Conservation (phyloP, 2,797 vertebrate genomes). For the Pangasius sanitwongsei region DNA sequence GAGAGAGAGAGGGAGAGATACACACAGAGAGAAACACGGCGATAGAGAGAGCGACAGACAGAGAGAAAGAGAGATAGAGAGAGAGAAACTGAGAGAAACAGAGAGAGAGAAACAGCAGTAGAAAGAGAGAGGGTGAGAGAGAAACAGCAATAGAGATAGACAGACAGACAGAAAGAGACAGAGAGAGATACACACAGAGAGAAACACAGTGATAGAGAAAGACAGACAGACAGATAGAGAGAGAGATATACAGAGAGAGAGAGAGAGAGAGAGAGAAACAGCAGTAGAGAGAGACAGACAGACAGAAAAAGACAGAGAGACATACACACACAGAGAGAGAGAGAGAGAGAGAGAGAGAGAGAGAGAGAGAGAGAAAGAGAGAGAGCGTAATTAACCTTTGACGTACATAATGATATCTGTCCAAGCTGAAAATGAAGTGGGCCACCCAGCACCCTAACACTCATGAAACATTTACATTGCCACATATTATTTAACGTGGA, state of each 20-base stretch:
- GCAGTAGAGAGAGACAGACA: constrained; percentile 17
- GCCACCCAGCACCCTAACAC: constrained; percentile 65
- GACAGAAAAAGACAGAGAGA: background rate
- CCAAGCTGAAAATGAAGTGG: constrained; percentile 69
- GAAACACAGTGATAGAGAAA: background rate
- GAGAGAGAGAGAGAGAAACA: background rate
- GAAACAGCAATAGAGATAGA: no score
- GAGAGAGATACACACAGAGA: no score
- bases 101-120: no score
- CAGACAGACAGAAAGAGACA: no score
- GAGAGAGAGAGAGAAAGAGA: constrained; percentile 36
- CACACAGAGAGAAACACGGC: background rate
- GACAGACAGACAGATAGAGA: constrained; percentile 26
- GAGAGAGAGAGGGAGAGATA: background rate
- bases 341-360: background rate
- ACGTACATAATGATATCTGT: constrained; percentile 74
- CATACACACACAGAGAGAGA: fast-evolving
- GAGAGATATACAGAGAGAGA: background rate
- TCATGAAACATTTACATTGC: constrained; percentile 76
- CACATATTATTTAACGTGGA: constrained; percentile 63
- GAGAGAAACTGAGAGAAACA: no score
- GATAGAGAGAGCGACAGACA: background rate
- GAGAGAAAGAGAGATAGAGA: background rate
- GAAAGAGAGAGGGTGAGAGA: background rate
- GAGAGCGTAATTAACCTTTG: constrained; percentile 72